Evolutionary conservation across 2,888 invertebrate genomes (phyloP).

Genomic region (Cataglyphis livida): DNA sequence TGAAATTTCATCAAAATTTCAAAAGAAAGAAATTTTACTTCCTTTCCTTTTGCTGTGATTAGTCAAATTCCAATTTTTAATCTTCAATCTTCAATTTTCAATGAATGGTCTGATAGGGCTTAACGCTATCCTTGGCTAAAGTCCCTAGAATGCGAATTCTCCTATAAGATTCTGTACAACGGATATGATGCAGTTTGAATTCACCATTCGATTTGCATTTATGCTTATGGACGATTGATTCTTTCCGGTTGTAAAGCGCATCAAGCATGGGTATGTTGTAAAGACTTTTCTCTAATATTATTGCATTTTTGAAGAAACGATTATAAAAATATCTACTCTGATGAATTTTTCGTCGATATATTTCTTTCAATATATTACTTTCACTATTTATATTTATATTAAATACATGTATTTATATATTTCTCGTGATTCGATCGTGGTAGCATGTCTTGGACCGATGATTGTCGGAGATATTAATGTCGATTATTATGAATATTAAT

Average conservation of each 20-base stretch:
- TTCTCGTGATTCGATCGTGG: background rate
- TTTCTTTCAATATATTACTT: background rate
- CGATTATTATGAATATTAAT: background rate
- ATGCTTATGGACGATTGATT: conserved; percentile 69
- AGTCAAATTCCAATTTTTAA: no score
- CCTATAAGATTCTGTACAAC: background rate
- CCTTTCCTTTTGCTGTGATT: no score
- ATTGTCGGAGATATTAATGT: background rate
- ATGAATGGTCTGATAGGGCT: no score
- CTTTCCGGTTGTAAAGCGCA: conserved; percentile 78
- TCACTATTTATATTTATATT: background rate
- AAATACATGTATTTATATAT: background rate
- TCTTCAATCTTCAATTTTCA: no score
- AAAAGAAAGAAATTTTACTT: no score
- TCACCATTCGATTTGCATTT: conserved; percentile 39
- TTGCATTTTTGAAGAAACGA: conserved; percentile 41
- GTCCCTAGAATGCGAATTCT: background rate
- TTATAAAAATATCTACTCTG: background rate
- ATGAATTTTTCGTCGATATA: background rate
- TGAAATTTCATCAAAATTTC: no score
- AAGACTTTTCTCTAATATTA: conserved; percentile 32
- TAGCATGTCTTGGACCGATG: background rate
- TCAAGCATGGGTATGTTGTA: conserved; percentile 79
- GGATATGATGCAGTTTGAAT: background rate
- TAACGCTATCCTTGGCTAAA: background rate